Percentiles rank a stretch among this genome's conserved stretches.
These are phyloP conservation scores for Drosophila micromelanica DNA, from an alignment of 1,140 invertebrate genomes.

Conservation along the genomic window DNA sequence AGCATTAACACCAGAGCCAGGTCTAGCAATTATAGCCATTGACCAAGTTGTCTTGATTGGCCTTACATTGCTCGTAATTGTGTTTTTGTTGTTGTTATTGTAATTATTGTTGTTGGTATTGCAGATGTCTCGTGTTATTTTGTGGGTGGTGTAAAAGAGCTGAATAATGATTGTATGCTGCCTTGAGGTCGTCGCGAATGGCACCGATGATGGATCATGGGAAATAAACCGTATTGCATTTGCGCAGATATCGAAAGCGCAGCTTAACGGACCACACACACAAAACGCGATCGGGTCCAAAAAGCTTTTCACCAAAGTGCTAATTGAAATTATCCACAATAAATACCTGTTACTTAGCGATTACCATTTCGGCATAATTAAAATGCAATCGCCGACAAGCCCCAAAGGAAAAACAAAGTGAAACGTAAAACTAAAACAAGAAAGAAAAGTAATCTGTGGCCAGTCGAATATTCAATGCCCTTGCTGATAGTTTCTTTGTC, in stretches of 20 bases:
- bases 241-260: constrained; percentile 40
- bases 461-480: not conserved
- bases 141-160: constrained; percentile 71
- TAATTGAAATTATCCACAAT: constrained; percentile 63
- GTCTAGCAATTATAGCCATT: constrained; percentile 68
- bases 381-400: constrained; percentile 59
- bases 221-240: constrained; percentile 46
- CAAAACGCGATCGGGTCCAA: not conserved
- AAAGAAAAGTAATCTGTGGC: constrained; percentile 1
- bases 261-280: constrained; percentile 63
- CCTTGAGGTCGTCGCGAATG: constrained; percentile 59
- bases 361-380: constrained; percentile 68
- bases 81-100: constrained; percentile 44
- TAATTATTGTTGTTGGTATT: constrained; percentile 37
- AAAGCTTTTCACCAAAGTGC: constrained; percentile 55
- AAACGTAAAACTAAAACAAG: constrained; percentile 37
- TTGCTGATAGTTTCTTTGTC: not conserved
- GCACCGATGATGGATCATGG: constrained; percentile 74
- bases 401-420: constrained; percentile 24
- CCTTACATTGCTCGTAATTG: constrained; percentile 60
- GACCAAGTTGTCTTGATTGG: constrained; percentile 79
- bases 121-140: constrained; percentile 59
- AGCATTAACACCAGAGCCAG: constrained; percentile 61
- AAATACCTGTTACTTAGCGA: constrained; percentile 23
- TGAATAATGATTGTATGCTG: constrained; percentile 71